phyloP scores from a whole-genome alignment of 2,113 vertebrate genomes.

The Amphiprion percula region DNA sequence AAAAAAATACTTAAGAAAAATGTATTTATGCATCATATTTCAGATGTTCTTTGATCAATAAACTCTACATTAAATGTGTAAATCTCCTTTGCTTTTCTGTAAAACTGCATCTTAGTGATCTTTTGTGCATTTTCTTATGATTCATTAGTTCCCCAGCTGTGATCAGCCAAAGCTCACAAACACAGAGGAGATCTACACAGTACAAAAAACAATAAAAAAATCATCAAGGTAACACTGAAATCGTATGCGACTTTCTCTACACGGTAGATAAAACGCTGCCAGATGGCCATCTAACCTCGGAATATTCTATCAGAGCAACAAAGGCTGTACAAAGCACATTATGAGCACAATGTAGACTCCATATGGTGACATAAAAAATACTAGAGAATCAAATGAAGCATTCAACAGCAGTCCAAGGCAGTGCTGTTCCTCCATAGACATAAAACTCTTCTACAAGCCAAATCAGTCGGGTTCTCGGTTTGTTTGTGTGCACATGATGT shows the following conservation, averaged over 20 bases:
- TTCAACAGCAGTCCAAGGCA: neutral
- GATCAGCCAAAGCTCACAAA: neutral
- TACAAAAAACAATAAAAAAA: neutral
- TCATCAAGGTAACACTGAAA: neutral
- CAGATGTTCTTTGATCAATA: too few species aligned
- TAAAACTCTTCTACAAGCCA: neutral
- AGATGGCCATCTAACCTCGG: slow-evolving; percentile 22
- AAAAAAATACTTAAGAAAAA: neutral
- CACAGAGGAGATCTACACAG: neutral
- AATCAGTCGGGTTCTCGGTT: neutral
- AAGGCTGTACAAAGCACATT: neutral
- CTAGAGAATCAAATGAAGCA: neutral
- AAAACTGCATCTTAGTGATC: neutral
- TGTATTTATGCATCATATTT: too few species aligned
- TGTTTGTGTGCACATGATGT: neutral
- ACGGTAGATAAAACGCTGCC: neutral
- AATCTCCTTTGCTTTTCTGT: neutral
- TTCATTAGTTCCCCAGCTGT: neutral
- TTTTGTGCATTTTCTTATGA: neutral
- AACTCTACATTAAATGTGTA: neutral
- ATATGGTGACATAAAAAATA: neutral
- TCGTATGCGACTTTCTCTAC: neutral
- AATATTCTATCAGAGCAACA: neutral
- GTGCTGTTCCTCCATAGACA: too few species aligned
- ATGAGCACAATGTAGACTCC: neutral